Evolutionary conservation across 1,140 invertebrate genomes (phyloP).

Genomic region (Drosophila sturtevanti): DNA sequence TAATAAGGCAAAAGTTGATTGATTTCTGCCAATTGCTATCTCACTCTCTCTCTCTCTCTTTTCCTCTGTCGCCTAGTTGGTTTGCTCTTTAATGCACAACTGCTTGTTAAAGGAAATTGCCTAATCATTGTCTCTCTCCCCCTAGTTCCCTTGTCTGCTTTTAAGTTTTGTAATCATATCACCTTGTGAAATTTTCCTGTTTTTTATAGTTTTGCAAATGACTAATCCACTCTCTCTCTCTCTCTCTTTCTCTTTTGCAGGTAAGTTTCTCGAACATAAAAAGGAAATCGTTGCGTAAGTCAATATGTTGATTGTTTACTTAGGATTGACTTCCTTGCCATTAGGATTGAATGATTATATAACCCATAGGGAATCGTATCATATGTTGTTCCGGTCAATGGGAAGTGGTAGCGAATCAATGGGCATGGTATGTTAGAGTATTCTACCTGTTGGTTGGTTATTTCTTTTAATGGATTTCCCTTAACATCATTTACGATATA

Average conservation of each 20-base stretch:
- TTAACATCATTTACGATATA: conserved; percentile 5
- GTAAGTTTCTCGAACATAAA: conserved; percentile 52
- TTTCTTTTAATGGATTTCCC: conserved; percentile 43
- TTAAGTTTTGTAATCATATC: conserved; percentile 36
- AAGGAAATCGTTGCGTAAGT: conserved; percentile 77
- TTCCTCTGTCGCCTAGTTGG: background rate
- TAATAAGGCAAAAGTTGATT: background rate
- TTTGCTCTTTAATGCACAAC: conserved; percentile 25
- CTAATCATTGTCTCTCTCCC: conserved; percentile 58
- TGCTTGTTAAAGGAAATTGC: conserved; percentile 72
- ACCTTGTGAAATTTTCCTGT: conserved; percentile 43
- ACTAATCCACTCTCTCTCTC: conserved; percentile 52
- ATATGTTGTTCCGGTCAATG: conserved; percentile 1
- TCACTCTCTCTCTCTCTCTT: conserved; percentile 15
- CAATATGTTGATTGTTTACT: conserved; percentile 65
- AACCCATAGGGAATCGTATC: conserved; percentile 19
- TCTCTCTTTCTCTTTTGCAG: conserved; percentile 46
- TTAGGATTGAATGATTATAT: conserved; percentile 28
- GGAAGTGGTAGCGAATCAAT: conserved; percentile 32
- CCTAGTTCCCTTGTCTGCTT: conserved; percentile 43
- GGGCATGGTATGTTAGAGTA: background rate
- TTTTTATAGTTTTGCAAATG: conserved; percentile 37
- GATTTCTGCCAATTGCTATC: conserved; percentile 6
- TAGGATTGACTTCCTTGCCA: conserved; percentile 48
- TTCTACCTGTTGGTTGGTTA: background rate